Base-by-base conservation (phyloP, 1,140 invertebrate species). In the Dinoponera quadriceps region DNA sequence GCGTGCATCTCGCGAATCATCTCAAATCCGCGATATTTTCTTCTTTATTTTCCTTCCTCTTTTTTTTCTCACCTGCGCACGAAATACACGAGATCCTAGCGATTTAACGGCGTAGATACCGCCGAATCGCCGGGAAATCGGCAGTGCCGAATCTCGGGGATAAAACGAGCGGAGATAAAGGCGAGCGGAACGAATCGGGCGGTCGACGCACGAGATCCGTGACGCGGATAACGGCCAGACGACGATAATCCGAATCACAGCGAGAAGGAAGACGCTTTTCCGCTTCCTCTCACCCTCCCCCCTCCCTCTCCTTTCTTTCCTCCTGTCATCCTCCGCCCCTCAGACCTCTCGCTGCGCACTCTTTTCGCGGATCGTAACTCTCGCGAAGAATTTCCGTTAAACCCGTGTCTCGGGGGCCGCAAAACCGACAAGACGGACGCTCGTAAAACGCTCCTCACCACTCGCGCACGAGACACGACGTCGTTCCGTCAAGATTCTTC, bases 331-430 rank as follows among this genome's bases (percentile, higher is more conserved):
- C 38, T 4, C 38, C 3, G 38, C 38, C 38, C 38, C 4, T 44
- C 38, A 20, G 29, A 33, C 55, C 16, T 57, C 63, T 66, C 33
- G 27, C 14, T n/a, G 13, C 29, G 13, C 16, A 48, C n/a, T 49
- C 73, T 77, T 83, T 78, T 59, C 72, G 73, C 72, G 38, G 51
- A 65, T 66, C 54, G 59, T 66, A 83, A 59, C 73, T 78, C 51
- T 66, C 38, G 62, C 51, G 73, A 83, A 83, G 82, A 65, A 77
- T 83, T 66, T 48, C 38, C 73, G 82, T 83, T 78, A 83, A 83
- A 80, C n/a, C 44, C 62, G 51, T 59, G 82, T 83, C 38, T 44
- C 73, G 60, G 55, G 14, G 20, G 20, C 49, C 25, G 78, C 68
- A 59, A 83, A 80, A 83, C 73, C 65, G 69, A 68, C 82, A 16